Evolutionary conservation across 2,797 vertebrate species (phyloP).

Genomic region (Poeciliopsis paucimaculata): DNA sequence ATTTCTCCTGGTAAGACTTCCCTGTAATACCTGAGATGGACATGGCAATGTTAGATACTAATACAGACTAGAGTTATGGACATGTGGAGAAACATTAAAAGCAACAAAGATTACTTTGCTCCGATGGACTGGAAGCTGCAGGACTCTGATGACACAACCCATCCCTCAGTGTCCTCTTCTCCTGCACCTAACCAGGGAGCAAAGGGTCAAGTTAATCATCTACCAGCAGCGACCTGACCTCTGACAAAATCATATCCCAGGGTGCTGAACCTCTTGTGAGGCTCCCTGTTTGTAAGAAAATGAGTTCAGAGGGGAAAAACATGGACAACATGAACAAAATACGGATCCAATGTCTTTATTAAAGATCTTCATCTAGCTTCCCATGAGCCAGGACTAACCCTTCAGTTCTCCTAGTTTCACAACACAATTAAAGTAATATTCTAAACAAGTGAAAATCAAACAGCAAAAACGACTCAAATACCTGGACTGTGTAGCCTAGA

Average conservation of each 20-base stretch:
- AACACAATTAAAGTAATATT: neutral
- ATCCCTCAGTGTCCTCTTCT: conserved; percentile 91
- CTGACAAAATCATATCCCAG: conserved; percentile 16
- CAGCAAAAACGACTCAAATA: conserved; percentile 49
- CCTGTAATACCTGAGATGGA: conserved; percentile 87
- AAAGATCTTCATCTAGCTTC: neutral
- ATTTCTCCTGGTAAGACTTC: conserved; percentile 97
- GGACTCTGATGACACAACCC: conserved; percentile 98
- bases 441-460: neutral
- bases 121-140: conserved; percentile 99
- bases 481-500: conserved; percentile 89
- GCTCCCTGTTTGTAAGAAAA: neutral
- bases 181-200: conserved; percentile 77
- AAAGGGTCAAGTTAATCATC: conserved; percentile 37
- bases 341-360: neutral
- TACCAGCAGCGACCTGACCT: conserved; percentile 23
- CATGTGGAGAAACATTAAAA: no score
- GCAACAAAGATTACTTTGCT: conserved; percentile 83
- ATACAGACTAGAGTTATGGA: neutral
- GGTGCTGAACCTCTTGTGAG: neutral
- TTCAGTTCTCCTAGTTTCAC: neutral
- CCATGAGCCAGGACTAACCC: neutral
- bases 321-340: neutral
- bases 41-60: neutral
- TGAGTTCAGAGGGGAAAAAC: conserved; percentile 6